phyloP scores from a whole-genome alignment of 2,888 invertebrate species.

The Cephus nigrinus region DNA sequence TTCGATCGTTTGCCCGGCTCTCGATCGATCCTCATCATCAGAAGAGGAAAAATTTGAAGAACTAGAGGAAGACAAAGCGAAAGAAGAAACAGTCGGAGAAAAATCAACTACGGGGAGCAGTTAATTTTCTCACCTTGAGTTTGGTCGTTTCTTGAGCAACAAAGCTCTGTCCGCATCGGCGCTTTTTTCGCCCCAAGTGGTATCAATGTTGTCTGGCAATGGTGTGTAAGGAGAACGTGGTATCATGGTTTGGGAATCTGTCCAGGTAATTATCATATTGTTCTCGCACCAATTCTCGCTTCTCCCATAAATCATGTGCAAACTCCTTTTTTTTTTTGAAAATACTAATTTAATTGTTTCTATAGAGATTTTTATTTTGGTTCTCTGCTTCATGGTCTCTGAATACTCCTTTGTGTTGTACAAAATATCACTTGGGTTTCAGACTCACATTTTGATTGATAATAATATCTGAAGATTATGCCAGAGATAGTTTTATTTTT shows the following conservation, averaged over 20 bases:
- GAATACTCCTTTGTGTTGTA: background rate
- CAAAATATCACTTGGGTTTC: background rate
- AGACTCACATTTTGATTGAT: background rate
- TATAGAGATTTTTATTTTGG: background rate
- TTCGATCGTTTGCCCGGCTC: background rate
- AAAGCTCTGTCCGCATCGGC: constrained; percentile 57
- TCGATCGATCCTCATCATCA: background rate
- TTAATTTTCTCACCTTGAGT: background rate
- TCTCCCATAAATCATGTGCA: background rate
- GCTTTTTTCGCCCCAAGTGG: constrained; percentile 60
- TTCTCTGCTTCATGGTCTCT: background rate
- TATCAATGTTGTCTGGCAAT: constrained; percentile 84
- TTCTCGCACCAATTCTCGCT: background rate
- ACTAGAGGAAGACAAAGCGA: background rate
- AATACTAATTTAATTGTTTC: background rate
- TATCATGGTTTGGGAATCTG: constrained; percentile 94
- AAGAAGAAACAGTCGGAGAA: background rate
- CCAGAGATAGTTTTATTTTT: background rate
- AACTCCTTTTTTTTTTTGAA: background rate
- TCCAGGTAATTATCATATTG: constrained; percentile 54
- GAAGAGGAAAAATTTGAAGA: background rate
- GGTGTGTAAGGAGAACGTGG: constrained; percentile 97
- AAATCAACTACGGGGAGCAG: background rate
- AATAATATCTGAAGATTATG: background rate
- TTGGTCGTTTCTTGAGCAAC: constrained; percentile 26